phyloP scores from a whole-genome alignment of 1,140 invertebrate genomes.

The Calliphora vicina region DNA sequence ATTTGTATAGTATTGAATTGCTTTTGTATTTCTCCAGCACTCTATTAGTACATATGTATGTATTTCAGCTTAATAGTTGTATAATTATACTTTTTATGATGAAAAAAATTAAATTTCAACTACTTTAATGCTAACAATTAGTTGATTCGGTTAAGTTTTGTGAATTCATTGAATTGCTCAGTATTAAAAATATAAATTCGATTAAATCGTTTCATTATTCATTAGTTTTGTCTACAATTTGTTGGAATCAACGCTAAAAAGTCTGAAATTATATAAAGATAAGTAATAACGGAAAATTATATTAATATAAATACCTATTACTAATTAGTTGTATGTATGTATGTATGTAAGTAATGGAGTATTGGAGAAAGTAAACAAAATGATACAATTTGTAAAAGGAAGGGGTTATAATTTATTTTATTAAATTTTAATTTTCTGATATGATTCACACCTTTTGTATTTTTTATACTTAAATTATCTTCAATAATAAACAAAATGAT shows the following conservation, averaged over 20 bases:
- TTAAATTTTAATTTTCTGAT: neutral
- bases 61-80: no score
- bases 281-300: neutral
- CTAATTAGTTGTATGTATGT: no score
- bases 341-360: neutral
- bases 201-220: constrained; percentile 53
- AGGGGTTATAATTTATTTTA: no score
- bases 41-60: no score
- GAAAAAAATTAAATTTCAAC: neutral
- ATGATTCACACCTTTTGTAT: neutral
- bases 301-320: no score
- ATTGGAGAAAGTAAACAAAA: neutral
- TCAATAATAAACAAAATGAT: neutral
- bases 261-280: neutral
- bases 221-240: no score
- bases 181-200: constrained; percentile 60
- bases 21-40: constrained; percentile 39
- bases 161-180: neutral
- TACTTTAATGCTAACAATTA: neutral
- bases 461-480: neutral
- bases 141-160: no score
- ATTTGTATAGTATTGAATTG: neutral
- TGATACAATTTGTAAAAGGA: neutral
- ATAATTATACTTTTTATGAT: constrained; percentile 23
- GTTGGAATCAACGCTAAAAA: neutral